Evolutionary conservation across 1,140 invertebrate genomes (phyloP).

Genomic region (Matsumurasca onukii): DNA sequence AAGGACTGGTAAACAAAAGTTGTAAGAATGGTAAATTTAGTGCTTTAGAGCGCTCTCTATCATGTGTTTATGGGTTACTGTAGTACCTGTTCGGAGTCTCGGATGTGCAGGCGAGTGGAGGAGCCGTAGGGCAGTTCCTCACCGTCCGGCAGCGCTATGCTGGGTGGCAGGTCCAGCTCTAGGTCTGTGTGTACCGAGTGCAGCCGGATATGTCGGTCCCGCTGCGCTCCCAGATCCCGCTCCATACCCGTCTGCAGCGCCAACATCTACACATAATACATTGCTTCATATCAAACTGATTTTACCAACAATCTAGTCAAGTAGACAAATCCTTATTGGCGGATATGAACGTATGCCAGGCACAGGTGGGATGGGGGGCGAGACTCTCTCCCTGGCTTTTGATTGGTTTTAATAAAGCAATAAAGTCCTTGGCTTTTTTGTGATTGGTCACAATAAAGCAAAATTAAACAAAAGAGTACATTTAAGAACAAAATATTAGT

Average conservation of each 20-base stretch:
- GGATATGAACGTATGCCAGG: too few species aligned
- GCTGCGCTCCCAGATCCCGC: slow-evolving; percentile 41
- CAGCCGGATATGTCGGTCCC: slow-evolving; percentile 58
- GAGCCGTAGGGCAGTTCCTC: slow-evolving; percentile 65
- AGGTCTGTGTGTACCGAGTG: slow-evolving; percentile 62
- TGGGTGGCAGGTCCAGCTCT: slow-evolving; percentile 64
- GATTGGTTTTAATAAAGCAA: too few species aligned
- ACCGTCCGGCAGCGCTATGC: slow-evolving; percentile 67
- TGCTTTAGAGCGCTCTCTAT: background rate
- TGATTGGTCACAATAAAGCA: too few species aligned
- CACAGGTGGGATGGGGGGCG: too few species aligned
- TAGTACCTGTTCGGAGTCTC: slow-evolving; percentile 61
- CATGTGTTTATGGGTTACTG: background rate
- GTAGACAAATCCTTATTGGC: too few species aligned
- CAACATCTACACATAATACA: slow-evolving; percentile 65
- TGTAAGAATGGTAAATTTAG: background rate
- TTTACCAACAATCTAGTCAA: too few species aligned
- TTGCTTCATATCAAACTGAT: too few species aligned
- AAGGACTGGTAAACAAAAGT: too few species aligned
- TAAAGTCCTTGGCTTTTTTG: too few species aligned
- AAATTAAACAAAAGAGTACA: too few species aligned
- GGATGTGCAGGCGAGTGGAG: slow-evolving; percentile 60
- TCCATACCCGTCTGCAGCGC: slow-evolving; percentile 60
- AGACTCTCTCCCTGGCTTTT: too few species aligned
- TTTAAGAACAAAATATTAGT: too few species aligned